Percentiles rank a stretch among this genome's conserved stretches.
These are phyloP conservation scores for Colaptes auratus DNA, from an alignment of 2,113 vertebrate species.

Conservation along the genomic window DNA sequence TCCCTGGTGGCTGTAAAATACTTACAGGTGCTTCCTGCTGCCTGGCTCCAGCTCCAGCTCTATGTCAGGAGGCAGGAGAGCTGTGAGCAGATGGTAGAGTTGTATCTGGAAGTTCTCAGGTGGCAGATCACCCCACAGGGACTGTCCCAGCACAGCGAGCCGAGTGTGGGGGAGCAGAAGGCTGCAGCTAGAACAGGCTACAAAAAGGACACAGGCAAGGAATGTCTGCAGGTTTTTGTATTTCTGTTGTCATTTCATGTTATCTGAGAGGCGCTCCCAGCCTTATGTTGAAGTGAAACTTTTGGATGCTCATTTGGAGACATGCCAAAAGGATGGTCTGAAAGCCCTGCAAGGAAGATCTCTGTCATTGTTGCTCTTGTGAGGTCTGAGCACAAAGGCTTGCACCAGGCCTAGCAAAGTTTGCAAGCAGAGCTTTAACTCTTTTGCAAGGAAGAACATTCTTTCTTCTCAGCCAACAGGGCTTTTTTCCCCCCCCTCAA, in stretches of 20 bases:
- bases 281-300: neutral
- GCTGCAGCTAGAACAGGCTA: neutral
- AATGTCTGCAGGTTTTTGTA: neutral
- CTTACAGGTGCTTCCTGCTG: conserved; percentile 52
- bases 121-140: conserved; percentile 8
- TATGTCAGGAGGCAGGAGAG: neutral
- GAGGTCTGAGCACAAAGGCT: neutral
- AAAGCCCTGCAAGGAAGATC: neutral
- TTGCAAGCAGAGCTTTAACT: neutral
- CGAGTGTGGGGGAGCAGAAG: neutral
- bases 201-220: neutral
- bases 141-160: neutral
- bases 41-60: neutral
- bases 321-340: neutral
- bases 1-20: conserved; percentile 32
- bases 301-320: neutral
- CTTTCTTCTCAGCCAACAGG: neutral
- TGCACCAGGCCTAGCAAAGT: neutral
- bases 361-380: neutral
- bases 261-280: neutral
- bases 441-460: neutral
- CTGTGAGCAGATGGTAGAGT: conserved; percentile 22
- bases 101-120: conserved; percentile 58
- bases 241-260: neutral
- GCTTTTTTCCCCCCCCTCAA: neutral